Base-by-base conservation (phyloP, 1,140 invertebrate genomes). In the Bombus picipes region DNA sequence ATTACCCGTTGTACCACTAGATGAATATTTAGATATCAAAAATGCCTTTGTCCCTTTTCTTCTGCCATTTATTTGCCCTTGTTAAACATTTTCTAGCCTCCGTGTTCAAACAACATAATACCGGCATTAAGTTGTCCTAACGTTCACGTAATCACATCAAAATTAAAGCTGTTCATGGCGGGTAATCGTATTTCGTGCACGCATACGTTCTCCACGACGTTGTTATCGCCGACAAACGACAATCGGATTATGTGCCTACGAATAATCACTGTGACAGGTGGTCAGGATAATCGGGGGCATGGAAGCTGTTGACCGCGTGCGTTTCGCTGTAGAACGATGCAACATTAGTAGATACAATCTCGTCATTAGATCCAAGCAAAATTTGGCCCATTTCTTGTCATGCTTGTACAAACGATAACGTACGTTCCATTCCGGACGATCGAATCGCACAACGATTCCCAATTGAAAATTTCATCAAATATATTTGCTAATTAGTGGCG, bases 231-330 rank as follows among this genome's bases (percentile, higher is more conserved):
- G 88, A 77, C 88, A 90, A 90, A 88, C 83, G 86, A 66, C 88
- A 86, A 90, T 90, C 89, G 86, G 89, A 90, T 90, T 90, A 90
- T 90, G 78, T 78, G 82, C 78, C 88, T 89, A 90, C 74, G 88
- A 90, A 81, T 88, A 90, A 88, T 90, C 88, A 84, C 80, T 83
- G 76, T 90, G 88, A 90, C 89, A 90, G 86, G 79, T 90, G 89
- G 83, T 62, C 83, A 88, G 86, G 80, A 88, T 90, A 90, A 90
- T 90, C 83, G 79, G 79, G 74, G 32, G 86, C 77, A 65, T 59
- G 71, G 77, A 72, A 86, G 70, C 88, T 81, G 88, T 89, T 80
- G 82, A 76, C 72, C 75, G 68, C 77, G 83, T 43, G 84, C 47
- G 59, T 81, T 87, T 80, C 85, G 76, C 32, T 76, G 78, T 74